Percentiles rank a stretch among this genome's conserved stretches.
phyloP scores from a whole-genome alignment of 1,140 invertebrate species.

The Brachionus angularis region DNA sequence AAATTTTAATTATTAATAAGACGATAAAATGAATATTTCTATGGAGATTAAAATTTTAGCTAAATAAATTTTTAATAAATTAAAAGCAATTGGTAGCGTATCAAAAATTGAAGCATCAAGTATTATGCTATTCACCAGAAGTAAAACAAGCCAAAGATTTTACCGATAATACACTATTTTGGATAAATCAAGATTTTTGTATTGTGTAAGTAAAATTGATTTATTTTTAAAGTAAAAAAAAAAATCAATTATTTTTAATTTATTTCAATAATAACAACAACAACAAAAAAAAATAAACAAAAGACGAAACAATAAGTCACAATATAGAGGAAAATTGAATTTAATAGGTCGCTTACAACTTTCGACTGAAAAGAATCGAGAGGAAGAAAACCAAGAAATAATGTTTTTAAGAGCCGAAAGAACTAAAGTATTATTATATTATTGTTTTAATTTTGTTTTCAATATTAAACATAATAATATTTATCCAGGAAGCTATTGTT shows the following conservation, averaged over 20 bases:
- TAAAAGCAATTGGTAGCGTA: conserved; percentile 90
- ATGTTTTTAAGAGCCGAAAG: conserved; percentile 68
- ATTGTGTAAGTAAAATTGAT: conserved; percentile 63
- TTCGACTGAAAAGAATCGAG: conserved; percentile 85
- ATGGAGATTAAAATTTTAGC: too few species aligned
- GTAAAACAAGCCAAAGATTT: conserved; percentile 86
- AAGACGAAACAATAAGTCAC: conserved; percentile 75
- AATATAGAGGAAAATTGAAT: conserved; percentile 88
- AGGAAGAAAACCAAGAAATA: conserved; percentile 91
- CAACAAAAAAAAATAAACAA: conserved; percentile 2
- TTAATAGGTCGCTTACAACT: conserved; percentile 86
- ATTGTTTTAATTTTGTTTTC: neutral
- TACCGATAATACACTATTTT: conserved; percentile 83
- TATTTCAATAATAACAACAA: conserved; percentile 8
- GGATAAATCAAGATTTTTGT: conserved; percentile 94
- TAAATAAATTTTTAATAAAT: too few species aligned
- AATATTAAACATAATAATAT: neutral
- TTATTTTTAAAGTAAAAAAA: conserved; percentile 28
- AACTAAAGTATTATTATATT: conserved; percentile 21
- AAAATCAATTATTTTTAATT: too few species aligned
- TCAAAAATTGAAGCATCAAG: conserved; percentile 88
- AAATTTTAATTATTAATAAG: too few species aligned
- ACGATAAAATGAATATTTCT: too few species aligned
- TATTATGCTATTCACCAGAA: conserved; percentile 73
- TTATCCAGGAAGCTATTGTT: conserved; percentile 86